Evolutionary conservation across 2,797 vertebrate genomes (phyloP), one percentile per base, ranked within the genome.

Genomic region (Cephalopachus bancanus): DNA sequence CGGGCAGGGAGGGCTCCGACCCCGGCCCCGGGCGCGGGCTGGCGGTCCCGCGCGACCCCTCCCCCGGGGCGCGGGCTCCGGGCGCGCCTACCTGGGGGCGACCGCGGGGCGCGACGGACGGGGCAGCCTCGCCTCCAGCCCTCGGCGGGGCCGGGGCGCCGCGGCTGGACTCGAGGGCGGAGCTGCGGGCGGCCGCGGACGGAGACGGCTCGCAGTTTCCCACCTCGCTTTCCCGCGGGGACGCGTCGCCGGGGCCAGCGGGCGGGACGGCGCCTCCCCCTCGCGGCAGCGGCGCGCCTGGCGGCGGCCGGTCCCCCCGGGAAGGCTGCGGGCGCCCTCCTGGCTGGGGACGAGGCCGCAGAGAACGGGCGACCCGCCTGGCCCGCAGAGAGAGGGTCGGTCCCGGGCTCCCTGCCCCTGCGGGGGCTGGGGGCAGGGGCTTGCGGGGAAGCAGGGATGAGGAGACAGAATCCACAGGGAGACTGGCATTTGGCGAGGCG

Each of bases 131-230:
- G 10, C 83, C 67, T 37, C 10, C 57, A 37, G 28, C 69, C 80
- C 12, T 64, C 1, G 22, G 22, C 30, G 64, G n/a, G 16, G 16
- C 59, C 37, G 62, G 51, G 10, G 28, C n/a, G 1, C 24, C 16
- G 16, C 2, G 19, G 19, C 15, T 20, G 53, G 10, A 78, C 74
- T 44, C 49, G 44, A 7, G 30, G 26, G 53, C 19, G 26, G 20
- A 57, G 33, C 51, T 30, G 9, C 64, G 49, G 1, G 30, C 26
- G 64, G 37, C 15, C 16, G 5, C n/a, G 57, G 69, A n/a, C 0
- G 15, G 62, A 62, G 71, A 76, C 28, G 22, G 24, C 30, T 26
- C 17, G 64, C 74, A 89, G 94, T 96, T 97, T 95, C 91, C 86
- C 64, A 96, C 94, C 75, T 97, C 83, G 57, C 44, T 67, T 96